Evolutionary conservation across 2,113 vertebrate species (phyloP).

Genomic region (Casuarius casuarius): DNA sequence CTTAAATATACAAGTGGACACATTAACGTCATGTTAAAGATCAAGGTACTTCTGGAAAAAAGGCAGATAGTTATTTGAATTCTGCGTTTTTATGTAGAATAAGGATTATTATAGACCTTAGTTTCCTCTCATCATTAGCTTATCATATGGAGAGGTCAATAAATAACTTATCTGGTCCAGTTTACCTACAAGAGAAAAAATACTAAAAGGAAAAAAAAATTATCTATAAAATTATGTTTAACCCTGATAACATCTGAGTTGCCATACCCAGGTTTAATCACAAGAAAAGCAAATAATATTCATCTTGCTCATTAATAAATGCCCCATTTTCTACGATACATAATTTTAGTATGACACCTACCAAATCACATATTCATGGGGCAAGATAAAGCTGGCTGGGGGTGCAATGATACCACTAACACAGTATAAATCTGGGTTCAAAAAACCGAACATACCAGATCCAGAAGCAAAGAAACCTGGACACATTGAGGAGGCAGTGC

Average conservation of each 20-base stretch:
- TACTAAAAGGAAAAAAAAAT: slow-evolving; percentile 44
- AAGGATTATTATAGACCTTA: slow-evolving; percentile 58
- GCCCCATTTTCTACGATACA: slow-evolving; percentile 16
- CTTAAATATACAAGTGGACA: slow-evolving; percentile 66
- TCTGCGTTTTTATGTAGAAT: slow-evolving; percentile 64
- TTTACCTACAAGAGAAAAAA: slow-evolving; percentile 54
- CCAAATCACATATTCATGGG: slow-evolving; percentile 51
- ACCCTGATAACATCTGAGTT: slow-evolving; percentile 71
- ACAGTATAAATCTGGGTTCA: slow-evolving; percentile 50
- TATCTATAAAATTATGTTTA: slow-evolving; percentile 66
- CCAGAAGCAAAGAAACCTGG: slow-evolving; percentile 22
- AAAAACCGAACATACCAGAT: slow-evolving; percentile 21
- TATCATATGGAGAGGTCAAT: slow-evolving; percentile 57
- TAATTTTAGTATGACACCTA: slow-evolving; percentile 18
- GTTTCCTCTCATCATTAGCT: slow-evolving; percentile 31
- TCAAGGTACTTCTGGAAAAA: slow-evolving; percentile 77
- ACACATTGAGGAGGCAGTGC: background rate
- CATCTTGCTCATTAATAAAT: slow-evolving; percentile 47
- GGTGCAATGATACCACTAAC: slow-evolving; percentile 54
- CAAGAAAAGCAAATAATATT: slow-evolving; percentile 74
- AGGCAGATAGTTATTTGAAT: slow-evolving; percentile 68
- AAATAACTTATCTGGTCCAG: slow-evolving; percentile 72
- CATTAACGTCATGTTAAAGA: slow-evolving; percentile 67
- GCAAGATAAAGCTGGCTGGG: slow-evolving; percentile 67
- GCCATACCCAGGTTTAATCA: slow-evolving; percentile 64